A percentile compares a stretch with the other conserved stretches of the same genome.
These are phyloP conservation scores for Megaptera novaeangliae DNA, from an alignment of 2,113 vertebrate species.

Conservation along the genomic window DNA sequence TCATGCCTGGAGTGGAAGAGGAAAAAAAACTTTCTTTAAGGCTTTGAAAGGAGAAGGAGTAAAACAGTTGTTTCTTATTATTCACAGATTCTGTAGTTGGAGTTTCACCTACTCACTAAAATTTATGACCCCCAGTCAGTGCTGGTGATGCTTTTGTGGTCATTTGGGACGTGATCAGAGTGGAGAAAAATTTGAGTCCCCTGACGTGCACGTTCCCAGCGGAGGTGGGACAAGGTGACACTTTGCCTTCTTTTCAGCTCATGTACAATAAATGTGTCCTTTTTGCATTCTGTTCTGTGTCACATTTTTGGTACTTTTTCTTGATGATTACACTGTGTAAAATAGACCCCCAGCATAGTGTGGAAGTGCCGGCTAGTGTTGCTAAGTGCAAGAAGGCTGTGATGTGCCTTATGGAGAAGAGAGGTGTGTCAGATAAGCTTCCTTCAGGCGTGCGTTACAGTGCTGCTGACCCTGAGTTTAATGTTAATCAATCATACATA, in stretches of 20 bases:
- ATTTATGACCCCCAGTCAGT: background rate
- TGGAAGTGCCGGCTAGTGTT: background rate
- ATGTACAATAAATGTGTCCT: background rate
- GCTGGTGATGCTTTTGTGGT: background rate
- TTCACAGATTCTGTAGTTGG: background rate
- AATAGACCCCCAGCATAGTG: background rate
- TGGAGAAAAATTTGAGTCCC: background rate
- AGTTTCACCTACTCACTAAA: background rate
- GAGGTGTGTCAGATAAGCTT: background rate
- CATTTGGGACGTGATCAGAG: background rate
- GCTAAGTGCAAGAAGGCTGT: background rate
- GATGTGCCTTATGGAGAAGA: background rate
- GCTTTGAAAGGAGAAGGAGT: background rate
- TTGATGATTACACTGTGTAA: background rate
- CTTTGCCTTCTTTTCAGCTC: background rate
- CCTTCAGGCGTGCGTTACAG: background rate
- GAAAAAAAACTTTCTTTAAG: background rate
- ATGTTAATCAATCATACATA: background rate
- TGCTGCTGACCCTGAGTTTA: background rate
- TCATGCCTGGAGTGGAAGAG: background rate
- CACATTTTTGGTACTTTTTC: background rate
- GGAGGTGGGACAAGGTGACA: fast-evolving
- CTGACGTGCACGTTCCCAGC: fast-evolving
- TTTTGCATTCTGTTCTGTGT: background rate
- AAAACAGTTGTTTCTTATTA: background rate